phyloP scores from a whole-genome alignment of 2,888 invertebrate genomes.

The Zygaena filipendulae region DNA sequence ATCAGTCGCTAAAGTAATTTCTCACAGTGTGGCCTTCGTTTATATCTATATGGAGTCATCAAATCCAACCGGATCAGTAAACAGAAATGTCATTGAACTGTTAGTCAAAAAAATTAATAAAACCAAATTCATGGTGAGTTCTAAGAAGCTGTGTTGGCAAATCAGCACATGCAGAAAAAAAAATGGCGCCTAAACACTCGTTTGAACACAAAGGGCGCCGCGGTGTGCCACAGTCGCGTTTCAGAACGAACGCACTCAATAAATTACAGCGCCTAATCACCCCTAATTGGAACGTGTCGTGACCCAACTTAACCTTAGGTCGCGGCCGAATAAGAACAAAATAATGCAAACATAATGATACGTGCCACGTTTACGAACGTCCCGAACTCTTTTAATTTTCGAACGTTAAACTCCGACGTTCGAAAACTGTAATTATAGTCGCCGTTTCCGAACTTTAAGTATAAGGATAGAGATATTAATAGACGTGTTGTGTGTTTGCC shows the following conservation, averaged over 20 bases:
- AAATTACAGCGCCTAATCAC: constrained; percentile 63
- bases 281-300: constrained; percentile 64
- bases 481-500: constrained; percentile 52
- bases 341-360: constrained; percentile 65
- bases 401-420: constrained; percentile 45
- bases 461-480: constrained; percentile 68
- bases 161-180: constrained; percentile 45
- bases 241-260: constrained; percentile 49
- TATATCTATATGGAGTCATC: too few species aligned
- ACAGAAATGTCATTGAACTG: too few species aligned
- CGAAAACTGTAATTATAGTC: constrained; percentile 58
- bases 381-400: constrained; percentile 53
- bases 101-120: too few species aligned
- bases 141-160: constrained; percentile 39
- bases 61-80: too few species aligned
- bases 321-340: constrained; percentile 50
- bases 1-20: too few species aligned
- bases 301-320: constrained; percentile 64
- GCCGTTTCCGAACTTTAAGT: constrained; percentile 52
- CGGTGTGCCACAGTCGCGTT: constrained; percentile 31
- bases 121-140: constrained; percentile 11
- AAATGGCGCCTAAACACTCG: constrained; percentile 43
- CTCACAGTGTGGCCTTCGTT: too few species aligned
- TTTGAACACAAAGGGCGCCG: constrained; percentile 36
- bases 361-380: constrained; percentile 36